Conservation (phyloP, 2,888 invertebrate genomes). For the Callinectes sapidus region DNA sequence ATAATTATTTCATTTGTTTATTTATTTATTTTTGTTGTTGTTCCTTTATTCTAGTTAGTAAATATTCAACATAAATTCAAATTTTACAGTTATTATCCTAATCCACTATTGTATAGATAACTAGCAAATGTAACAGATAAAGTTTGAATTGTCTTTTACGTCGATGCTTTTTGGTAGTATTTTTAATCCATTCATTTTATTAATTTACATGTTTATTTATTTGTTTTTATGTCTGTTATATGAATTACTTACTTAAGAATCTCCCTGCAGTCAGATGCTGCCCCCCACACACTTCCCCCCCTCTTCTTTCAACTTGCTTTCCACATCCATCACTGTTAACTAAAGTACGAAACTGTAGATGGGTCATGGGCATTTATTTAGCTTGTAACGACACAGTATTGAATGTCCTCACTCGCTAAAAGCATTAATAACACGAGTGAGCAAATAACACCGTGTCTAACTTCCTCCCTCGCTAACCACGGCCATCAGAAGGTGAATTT, state of each 20-base stretch:
- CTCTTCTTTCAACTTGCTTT: background rate
- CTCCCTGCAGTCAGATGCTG: background rate
- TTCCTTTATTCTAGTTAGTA: background rate
- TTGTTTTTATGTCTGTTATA: background rate
- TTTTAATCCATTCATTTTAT: too few species aligned
- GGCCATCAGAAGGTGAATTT: conserved; percentile 19
- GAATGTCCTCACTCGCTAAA: conserved; percentile 10
- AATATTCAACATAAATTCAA: background rate
- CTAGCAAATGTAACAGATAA: background rate
- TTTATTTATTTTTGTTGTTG: background rate
- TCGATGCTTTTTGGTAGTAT: background rate
- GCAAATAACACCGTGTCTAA: conserved; percentile 24
- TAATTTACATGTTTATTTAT: background rate
- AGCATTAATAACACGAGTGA: conserved; percentile 29
- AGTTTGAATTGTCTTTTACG: background rate
- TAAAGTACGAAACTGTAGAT: conserved; percentile 8
- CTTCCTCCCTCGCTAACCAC: conserved; percentile 7
- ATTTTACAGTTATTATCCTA: background rate
- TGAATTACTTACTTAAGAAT: background rate
- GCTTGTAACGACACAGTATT: conserved; percentile 9
- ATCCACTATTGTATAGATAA: background rate
- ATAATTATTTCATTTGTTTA: too few species aligned
- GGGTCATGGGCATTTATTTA: conserved; percentile 5
- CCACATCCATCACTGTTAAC: conserved; percentile 7
- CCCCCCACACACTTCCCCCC: background rate